A percentile compares a stretch with the other conserved stretches of the same genome.
Conservation (phyloP, 2,888 invertebrate genomes). For the Andricus quercusramuli region DNA sequence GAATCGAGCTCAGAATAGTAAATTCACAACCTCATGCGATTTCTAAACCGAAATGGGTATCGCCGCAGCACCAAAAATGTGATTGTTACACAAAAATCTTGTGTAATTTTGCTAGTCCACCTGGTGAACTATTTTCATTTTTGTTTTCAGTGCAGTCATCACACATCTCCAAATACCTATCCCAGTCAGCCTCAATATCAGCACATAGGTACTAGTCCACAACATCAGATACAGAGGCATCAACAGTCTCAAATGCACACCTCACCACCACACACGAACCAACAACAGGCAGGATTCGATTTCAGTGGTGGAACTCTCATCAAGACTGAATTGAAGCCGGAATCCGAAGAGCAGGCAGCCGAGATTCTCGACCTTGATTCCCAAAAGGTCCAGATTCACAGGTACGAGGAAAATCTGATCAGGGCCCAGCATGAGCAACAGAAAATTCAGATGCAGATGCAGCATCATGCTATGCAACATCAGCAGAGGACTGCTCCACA, state of each 20-base stretch:
- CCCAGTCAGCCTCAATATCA: slow-evolving; percentile 66
- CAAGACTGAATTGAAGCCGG: slow-evolving; percentile 81
- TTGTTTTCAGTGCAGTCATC: slow-evolving; percentile 79
- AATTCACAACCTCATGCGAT: too few relatives aligned
- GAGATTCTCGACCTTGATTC: slow-evolving; percentile 93
- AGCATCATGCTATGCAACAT: slow-evolving; percentile 66
- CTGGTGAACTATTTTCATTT: too few relatives aligned
- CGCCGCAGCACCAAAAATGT: too few relatives aligned
- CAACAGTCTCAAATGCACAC: slow-evolving; percentile 75
- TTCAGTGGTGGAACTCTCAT: slow-evolving; percentile 57
- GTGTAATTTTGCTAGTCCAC: too few relatives aligned
- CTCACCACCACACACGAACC: slow-evolving; percentile 72
- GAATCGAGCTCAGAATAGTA: too few relatives aligned
- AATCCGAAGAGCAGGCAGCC: slow-evolving; percentile 85
- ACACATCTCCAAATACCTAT: slow-evolving; percentile 74
- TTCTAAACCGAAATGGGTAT: too few relatives aligned
- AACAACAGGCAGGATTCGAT: slow-evolving; percentile 66
- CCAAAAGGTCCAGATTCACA: slow-evolving; percentile 89
- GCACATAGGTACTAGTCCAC: slow-evolving; percentile 63
- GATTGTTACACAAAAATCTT: too few relatives aligned
- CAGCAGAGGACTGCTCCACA: slow-evolving; percentile 65
- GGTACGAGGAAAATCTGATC: slow-evolving; percentile 79
- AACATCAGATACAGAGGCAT: slow-evolving; percentile 77
- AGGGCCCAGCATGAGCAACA: slow-evolving; percentile 70
- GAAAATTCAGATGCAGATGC: slow-evolving; percentile 67